phyloP scores from a whole-genome alignment of 2,888 invertebrate genomes.

The Heliconius aoede region DNA sequence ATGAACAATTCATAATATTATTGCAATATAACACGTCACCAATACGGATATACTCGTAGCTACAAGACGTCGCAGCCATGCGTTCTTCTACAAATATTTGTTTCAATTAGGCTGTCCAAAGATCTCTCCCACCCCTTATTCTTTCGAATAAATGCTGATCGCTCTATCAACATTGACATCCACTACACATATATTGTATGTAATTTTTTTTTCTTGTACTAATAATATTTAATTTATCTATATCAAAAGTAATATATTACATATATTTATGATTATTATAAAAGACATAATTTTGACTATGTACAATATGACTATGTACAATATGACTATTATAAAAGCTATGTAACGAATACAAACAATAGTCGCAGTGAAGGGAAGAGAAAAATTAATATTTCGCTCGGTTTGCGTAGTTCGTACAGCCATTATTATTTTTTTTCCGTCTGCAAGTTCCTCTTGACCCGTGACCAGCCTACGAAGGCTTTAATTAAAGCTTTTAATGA shows the following conservation, averaged over 20 bases:
- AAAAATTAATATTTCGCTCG: slow-evolving; percentile 32
- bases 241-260: neutral
- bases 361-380: slow-evolving; percentile 11
- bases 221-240: too few relatives aligned
- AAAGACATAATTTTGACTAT: neutral
- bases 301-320: too few relatives aligned
- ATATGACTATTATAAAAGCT: too few relatives aligned
- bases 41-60: neutral
- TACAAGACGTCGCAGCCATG: slow-evolving; percentile 25
- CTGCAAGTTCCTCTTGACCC: slow-evolving; percentile 53
- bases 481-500: slow-evolving; percentile 79
- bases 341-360: neutral
- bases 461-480: slow-evolving; percentile 58
- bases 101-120: slow-evolving; percentile 75
- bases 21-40: neutral
- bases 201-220: too few relatives aligned
- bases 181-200: slow-evolving; percentile 32
- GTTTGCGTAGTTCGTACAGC: slow-evolving; percentile 45
- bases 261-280: neutral
- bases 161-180: slow-evolving; percentile 65
- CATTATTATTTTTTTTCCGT: slow-evolving; percentile 59
- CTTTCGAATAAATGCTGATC: slow-evolving; percentile 74
- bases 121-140: slow-evolving; percentile 58
- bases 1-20: neutral
- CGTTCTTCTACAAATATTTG: slow-evolving; percentile 76